Evolutionary conservation across 2,797 vertebrate genomes (phyloP), one percentile per base, ranked within the genome.

Genomic region (Pangasius larnaudii): DNA sequence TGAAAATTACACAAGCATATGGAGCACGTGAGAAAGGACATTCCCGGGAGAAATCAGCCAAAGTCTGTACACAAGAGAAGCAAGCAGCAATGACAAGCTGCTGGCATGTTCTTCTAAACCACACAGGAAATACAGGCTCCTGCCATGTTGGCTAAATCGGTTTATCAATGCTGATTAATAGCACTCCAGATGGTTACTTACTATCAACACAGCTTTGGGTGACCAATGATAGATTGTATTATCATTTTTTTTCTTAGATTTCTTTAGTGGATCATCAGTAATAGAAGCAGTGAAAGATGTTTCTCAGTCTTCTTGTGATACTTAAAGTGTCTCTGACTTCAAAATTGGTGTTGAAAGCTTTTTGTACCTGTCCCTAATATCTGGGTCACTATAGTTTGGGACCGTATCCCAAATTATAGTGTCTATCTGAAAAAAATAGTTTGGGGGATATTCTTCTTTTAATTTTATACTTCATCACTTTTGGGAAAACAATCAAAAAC

Each of bases 111-210:
- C 86, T 59, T 46, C 36, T 46, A 74, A 85, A 75, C 69, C 71
- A 75, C 69, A 59, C 84, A 85, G 84, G 69, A 74, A 74, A 61
- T 74, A 30, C 84, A 85, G 71, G 8, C 69, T 81, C 16, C 85
- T 71, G 79, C 67, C 18, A 30, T 39, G 51, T 89, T 87, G 78
- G 84, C 84, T 59, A 75, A 89, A 86, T 82, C 59, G 71, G 77
- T 86, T 84, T 86, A 84, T 87, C 58, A 74, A 0, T 53, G 74
- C 79, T 88, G 74, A 56, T 88, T 80, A 80, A 86, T 88, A 81
- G 27, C 71, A 72, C 39, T 82, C 78, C 85, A 90, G 88, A 89
- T 82, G 84, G 88, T 85, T 53, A 42, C 86, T 89, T 84, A 90
- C 63, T 85, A 90, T 75, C 67, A 53, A 58, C 69, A 82, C 39